These are phyloP conservation scores for Emmelina monodactyla DNA, from an alignment of 2,888 invertebrate species.

Conservation along the genomic window DNA sequence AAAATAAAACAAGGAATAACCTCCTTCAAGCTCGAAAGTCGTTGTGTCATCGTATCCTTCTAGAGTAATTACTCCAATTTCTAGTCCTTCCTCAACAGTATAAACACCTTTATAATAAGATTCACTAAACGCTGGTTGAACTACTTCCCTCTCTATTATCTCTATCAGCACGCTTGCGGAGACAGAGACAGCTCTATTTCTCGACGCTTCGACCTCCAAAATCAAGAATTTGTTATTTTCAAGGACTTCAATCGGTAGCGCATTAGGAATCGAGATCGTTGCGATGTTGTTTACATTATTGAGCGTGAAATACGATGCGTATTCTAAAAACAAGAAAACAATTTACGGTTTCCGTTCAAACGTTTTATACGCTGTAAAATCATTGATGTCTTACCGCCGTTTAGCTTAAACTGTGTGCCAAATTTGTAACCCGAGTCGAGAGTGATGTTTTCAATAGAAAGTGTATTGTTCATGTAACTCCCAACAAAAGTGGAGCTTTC, in stretches of 20 bases:
- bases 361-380: neutral
- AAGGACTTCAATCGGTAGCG: constrained; percentile 21
- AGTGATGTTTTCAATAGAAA: constrained; percentile 25
- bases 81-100: constrained; percentile 21
- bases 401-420: constrained; percentile 25
- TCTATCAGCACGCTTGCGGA: constrained; percentile 27
- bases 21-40: constrained; percentile 26
- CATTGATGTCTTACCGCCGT: constrained; percentile 26
- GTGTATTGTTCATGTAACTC: constrained; percentile 19
- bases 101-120: constrained; percentile 30
- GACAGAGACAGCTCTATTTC: constrained; percentile 29
- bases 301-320: constrained; percentile 21
- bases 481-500: constrained; percentile 31
- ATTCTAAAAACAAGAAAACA: constrained; percentile 24
- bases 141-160: constrained; percentile 20
- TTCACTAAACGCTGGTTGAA: constrained; percentile 24
- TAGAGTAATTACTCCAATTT: constrained; percentile 24
- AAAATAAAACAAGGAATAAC: constrained; percentile 17
- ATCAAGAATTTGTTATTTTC: constrained; percentile 25
- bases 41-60: constrained; percentile 29
- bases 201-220: constrained; percentile 33
- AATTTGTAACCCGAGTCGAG: constrained; percentile 27
- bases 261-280: constrained; percentile 18
- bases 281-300: constrained; percentile 19
- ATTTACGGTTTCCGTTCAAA: constrained; percentile 1